Conservation (phyloP, 1,140 invertebrate genomes). For the Bombus fervidus region DNA sequence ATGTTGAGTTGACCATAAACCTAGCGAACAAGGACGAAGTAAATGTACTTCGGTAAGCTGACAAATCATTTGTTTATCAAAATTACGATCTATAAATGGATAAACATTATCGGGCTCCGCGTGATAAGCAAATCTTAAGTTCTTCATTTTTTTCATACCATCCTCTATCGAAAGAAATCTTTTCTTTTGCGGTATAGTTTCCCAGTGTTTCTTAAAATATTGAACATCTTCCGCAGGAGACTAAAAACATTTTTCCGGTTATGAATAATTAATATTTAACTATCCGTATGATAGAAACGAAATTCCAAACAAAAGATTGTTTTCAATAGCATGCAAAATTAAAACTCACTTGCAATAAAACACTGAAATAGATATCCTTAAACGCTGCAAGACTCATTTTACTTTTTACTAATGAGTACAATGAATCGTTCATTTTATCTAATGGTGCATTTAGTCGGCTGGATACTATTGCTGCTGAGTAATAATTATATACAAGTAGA, state of each 20-base stretch:
- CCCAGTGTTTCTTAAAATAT: slow-evolving; percentile 55
- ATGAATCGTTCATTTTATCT: slow-evolving; percentile 63
- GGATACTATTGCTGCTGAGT: slow-evolving; percentile 60
- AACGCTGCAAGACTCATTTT: slow-evolving; percentile 39
- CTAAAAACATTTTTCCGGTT: slow-evolving; percentile 20
- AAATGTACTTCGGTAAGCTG: slow-evolving; percentile 66
- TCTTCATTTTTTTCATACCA: slow-evolving; percentile 37
- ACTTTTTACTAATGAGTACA: slow-evolving; percentile 44
- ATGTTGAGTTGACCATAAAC: slow-evolving; percentile 30
- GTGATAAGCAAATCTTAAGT: slow-evolving; percentile 55
- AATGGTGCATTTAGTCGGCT: slow-evolving; percentile 47
- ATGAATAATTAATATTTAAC: neutral
- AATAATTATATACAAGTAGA: slow-evolving; percentile 59
- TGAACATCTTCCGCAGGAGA: slow-evolving; percentile 37
- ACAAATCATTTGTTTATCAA: slow-evolving; percentile 62
- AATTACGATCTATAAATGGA: slow-evolving; percentile 43
- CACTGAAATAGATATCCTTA: slow-evolving; percentile 36
- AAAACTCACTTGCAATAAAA: slow-evolving; percentile 47
- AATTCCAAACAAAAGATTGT: neutral
- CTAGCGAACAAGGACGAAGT: slow-evolving; percentile 33
- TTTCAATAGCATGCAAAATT: neutral
- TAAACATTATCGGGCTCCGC: slow-evolving; percentile 48
- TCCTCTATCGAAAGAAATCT: slow-evolving; percentile 38
- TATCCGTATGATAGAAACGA: neutral
- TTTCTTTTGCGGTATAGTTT: slow-evolving; percentile 30